These are phyloP conservation scores for Ptychoptera contaminata DNA, from an alignment of 2,888 invertebrate species.

Conservation along the genomic window DNA sequence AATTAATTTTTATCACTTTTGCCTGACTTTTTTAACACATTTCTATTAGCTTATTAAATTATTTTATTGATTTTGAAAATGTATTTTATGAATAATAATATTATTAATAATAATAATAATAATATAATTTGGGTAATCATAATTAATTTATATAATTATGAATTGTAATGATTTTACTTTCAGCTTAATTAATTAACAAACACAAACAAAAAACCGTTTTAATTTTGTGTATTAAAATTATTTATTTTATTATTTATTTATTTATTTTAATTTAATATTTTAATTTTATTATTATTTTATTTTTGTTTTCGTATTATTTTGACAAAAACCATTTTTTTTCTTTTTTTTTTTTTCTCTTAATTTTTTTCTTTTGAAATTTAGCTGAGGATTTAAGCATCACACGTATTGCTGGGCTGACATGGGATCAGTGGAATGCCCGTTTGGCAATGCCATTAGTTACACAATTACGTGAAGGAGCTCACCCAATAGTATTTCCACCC, in stretches of 20 bases:
- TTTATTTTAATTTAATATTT: conserved; percentile 5
- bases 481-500: conserved; percentile 29
- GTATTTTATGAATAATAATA: too few species aligned
- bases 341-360: conserved; percentile 13
- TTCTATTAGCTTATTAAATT: too few species aligned
- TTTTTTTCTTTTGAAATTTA: conserved; percentile 12
- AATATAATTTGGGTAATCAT: too few species aligned
- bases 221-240: not conserved
- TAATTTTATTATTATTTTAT: conserved; percentile 5
- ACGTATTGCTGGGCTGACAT: conserved; percentile 48
- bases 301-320: conserved; percentile 10
- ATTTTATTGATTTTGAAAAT: too few species aligned
- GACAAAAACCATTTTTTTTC: conserved; percentile 7
- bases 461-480: conserved; percentile 37
- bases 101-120: too few species aligned
- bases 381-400: conserved; percentile 58
- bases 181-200: not conserved
- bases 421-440: conserved; percentile 61
- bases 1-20: too few species aligned
- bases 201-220: not conserved
- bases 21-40: too few species aligned
- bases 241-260: conserved; percentile 10
- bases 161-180: too few species aligned
- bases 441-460: conserved; percentile 54
- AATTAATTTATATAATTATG: too few species aligned